Percentiles rank a stretch among this genome's conserved stretches.
Conservation (phyloP, 2,888 invertebrate genomes). For the Teleogryllus oceanicus region DNA sequence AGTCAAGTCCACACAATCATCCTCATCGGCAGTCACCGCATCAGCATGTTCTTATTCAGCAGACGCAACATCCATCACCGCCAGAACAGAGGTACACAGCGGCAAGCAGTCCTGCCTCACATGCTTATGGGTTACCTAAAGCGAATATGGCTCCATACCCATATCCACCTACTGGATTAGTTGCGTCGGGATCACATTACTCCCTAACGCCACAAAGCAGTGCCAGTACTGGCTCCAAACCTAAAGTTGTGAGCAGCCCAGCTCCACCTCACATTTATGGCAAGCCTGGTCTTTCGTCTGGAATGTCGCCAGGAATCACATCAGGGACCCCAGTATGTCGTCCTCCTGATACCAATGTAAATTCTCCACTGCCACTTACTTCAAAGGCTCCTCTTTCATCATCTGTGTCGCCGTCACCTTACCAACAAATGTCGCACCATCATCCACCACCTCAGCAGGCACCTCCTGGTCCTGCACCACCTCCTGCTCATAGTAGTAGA, state of each 20-base stretch:
- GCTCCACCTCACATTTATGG: slow-evolving; percentile 74
- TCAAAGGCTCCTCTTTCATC: slow-evolving; percentile 54
- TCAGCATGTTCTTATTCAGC: slow-evolving; percentile 44
- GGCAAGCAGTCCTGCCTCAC: slow-evolving; percentile 23
- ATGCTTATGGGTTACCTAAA: slow-evolving; percentile 37
- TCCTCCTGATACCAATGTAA: slow-evolving; percentile 46
- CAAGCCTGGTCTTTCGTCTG: slow-evolving; percentile 45
- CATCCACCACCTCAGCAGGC: slow-evolving; percentile 46
- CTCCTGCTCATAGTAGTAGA: slow-evolving; percentile 52
- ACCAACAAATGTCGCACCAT: slow-evolving; percentile 54
- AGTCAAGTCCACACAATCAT: slow-evolving; percentile 50
- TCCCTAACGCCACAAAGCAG: slow-evolving; percentile 47
- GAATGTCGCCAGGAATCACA: slow-evolving; percentile 51
- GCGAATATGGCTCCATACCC: slow-evolving; percentile 46
- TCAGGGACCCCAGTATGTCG: slow-evolving; percentile 56
- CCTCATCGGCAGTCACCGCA: slow-evolving; percentile 48
- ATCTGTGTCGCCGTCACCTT: slow-evolving; percentile 52
- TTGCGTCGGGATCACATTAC: slow-evolving; percentile 51
- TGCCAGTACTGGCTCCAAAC: slow-evolving; percentile 50
- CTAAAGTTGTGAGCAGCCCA: slow-evolving; percentile 71
- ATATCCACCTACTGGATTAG: slow-evolving; percentile 49
- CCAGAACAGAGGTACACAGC: slow-evolving; percentile 36
- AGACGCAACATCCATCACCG: slow-evolving; percentile 38
- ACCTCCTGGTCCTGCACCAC: slow-evolving; percentile 43
- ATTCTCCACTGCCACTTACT: slow-evolving; percentile 55